Evolutionary conservation across 1,140 invertebrate species (phyloP), one percentile per base, ranked within the genome.

Genomic region (Drosophila lacertosa): DNA sequence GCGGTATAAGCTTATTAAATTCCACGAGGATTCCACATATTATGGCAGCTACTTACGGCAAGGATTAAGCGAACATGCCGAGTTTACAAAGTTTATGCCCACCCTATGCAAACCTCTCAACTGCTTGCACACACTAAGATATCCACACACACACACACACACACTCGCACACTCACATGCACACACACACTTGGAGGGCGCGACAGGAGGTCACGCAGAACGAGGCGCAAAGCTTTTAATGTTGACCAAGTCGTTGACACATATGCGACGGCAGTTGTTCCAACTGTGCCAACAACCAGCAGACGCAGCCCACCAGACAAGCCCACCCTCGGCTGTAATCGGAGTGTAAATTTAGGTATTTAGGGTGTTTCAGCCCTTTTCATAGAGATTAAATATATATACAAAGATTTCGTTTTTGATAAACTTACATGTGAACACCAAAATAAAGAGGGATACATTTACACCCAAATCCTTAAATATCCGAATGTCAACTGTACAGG

Each of bases 231-330:
- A 86, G 82, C 70, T 74, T 86, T 81, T 86, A 88, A 83, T 86
- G 82, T 86, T 86, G 82, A 86, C 82, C 83, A 75, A 86, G 74
- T 86, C 82, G 82, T 86, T 86, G 82, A 81, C 82, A 86, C 82
- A 88, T 71, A 81, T 86, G 74, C 77, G 62, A 53, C 60, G 48
- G 18, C 72, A 71, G 74, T 58, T 68, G 75, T 48, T 63, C 59
- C 67, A 54, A 37, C 51, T 62, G 55, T 48, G 65, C 29, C 47
- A 62, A 47, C 37, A 60, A 15, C 37, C 26, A 15, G 16, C 37
- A 13, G 33, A 18, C 24, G 10, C n/a, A 1, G 24, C 11, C 33
- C 33, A 1, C 4, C 26, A 5, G n/a, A 24, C 22, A 44, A 15
- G n/a, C 22, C 9, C 15, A 0, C 20, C 55, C 24, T 4, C 44